Evolutionary conservation across 2,797 vertebrate genomes (phyloP), one percentile per base, ranked within the genome.

Genomic region (Lagodon rhomboides): DNA sequence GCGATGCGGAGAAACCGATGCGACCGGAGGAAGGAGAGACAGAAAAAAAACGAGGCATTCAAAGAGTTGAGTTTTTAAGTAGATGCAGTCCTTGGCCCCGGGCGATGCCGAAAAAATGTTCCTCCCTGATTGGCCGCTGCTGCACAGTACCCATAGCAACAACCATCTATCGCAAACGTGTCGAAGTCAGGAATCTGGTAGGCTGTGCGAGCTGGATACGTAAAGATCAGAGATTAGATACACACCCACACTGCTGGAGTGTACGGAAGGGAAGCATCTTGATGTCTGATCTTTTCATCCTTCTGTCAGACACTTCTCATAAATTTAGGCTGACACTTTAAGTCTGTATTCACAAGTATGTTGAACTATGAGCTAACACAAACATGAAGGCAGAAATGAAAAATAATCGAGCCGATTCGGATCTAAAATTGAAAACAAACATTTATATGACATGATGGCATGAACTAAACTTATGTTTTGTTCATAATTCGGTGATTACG

Each of bases 91-190:
- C 74, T 73, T 77, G 77, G 80, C 86, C 84, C 22, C 27, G 46
- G 79, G 84, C 77, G 13, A 70, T 62, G 58, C 55, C 5, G 3
- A 71, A 73, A 63, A 70, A 84, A 75, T 17, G 11, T 67, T 74
- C 12, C 27, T 12, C 72, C 47, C 72, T 84, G 72, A 92, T 87
- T 68, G 91, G 87, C 23, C 1, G 49, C 66, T 46, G 72, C 85
- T 75, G 49, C 58, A 25, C 7, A 3, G 89, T 85, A 87, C 51
- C 91, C 88, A 91, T 91, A 73, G 90, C 90, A 93, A 94, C 92
- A 87, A 67, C 61, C 86, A 79, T 65, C 80, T 83, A 78, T 76
- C 44, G 59, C 38, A 66, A 73, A 78, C 4, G 54, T 89, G 83
- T 79, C 67, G 86, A 80, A 84, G 60, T 66, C 41, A 56, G 46